Base-by-base conservation (phyloP, 2,797 vertebrate species). In the Helarctos malayanus region DNA sequence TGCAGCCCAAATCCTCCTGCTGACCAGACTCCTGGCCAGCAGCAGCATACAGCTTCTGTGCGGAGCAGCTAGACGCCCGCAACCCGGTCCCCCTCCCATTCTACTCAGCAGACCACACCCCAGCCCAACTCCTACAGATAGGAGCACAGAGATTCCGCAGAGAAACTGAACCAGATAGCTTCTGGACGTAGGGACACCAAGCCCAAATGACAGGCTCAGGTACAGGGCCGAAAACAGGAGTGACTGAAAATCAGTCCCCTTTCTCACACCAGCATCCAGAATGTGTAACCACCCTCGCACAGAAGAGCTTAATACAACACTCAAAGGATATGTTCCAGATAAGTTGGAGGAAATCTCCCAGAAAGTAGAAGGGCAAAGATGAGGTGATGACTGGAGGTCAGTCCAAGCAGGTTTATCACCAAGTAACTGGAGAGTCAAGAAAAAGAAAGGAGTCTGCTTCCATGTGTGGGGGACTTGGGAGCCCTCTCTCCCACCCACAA, bases 21-120 rank as follows among this genome's bases (percentile, higher is more conserved):
- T 9, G 16, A 25, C 25, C 25, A 5, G 76, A 65, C 49, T 32
- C 38, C 79, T 9, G 16, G 35, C 78, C 29, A n/a, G 71, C 12
- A 0, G 2, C 79, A 38, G 25, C 29, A 29, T 0, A 35, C 23
- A 3, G 59, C n/a, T 3, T 45, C n/a, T 29, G 10, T 15, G 32
- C 3, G 25, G 38, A 54, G 38, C 41, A 32, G 8, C 52, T 19
- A 7, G 8, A 69, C 25, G 27, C 18, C 71, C 61, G 29, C 35
- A 7, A 47, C 71, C 3, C 0, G 27, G 18, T 12, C 11, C 52
- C 54, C 27, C 23, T 69, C 71, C 54, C 7, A 3, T 19, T 63
- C 61, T 54, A 3, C 4, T 41, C 25, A 25, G 41, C 76, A 49
- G n/a, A 25, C 19, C 56, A 75, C 12, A 65, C 1, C 18, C 85